Conservation (phyloP, 2,797 vertebrate genomes). For the Morelia viridis region DNA sequence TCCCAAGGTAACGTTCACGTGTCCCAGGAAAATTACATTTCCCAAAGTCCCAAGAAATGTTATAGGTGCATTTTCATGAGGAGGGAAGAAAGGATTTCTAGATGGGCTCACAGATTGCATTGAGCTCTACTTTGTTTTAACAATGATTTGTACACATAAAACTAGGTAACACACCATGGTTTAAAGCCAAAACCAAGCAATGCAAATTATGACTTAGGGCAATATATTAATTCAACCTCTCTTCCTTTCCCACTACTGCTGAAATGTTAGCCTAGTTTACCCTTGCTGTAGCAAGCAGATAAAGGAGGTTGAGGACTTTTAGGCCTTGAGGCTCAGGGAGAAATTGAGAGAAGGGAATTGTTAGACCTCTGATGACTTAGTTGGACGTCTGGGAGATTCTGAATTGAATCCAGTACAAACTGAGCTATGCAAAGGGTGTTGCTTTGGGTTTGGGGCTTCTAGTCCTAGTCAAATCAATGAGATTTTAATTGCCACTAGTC, state of each 20-base stretch:
- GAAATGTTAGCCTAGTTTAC: neutral
- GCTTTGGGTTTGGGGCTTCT: too few relatives aligned
- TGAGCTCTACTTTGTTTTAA: too few relatives aligned
- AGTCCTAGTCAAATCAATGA: neutral
- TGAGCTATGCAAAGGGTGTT: neutral
- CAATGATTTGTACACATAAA: too few relatives aligned
- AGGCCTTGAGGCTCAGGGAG: neutral
- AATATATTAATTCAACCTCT: neutral
- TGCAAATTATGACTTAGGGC: too few relatives aligned
- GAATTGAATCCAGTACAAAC: neutral
- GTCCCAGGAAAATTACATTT: neutral
- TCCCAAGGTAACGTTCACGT: neutral
- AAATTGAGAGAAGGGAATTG: neutral
- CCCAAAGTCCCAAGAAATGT: neutral
- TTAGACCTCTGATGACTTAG: neutral
- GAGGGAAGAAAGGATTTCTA: too few relatives aligned
- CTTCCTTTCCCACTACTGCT: neutral
- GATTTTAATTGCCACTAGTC: neutral
- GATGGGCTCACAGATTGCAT: too few relatives aligned
- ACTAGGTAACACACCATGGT: too few relatives aligned
- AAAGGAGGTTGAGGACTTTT: neutral
- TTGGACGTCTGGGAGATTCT: neutral
- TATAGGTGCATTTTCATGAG: too few relatives aligned
- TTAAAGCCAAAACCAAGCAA: too few relatives aligned
- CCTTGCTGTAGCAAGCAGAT: neutral